Percentiles rank a stretch among this genome's conserved stretches.
Evolutionary conservation across 2,797 vertebrate genomes (phyloP).

Genomic region (Cyclopterus lumpus): DNA sequence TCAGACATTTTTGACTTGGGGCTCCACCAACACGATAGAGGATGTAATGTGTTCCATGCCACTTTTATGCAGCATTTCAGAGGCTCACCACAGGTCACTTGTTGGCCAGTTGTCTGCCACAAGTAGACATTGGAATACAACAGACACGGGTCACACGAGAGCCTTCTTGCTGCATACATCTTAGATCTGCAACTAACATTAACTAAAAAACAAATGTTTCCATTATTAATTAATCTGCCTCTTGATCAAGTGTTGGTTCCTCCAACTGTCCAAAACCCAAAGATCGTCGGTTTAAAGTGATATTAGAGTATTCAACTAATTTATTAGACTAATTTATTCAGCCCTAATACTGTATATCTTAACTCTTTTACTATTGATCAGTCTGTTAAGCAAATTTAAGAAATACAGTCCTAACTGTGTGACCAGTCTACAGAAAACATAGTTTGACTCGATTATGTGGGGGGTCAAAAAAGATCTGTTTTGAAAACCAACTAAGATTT

Average conservation of each 20-base stretch:
- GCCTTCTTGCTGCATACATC: too few relatives aligned
- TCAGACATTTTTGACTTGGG: neutral
- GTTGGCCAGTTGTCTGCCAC: neutral
- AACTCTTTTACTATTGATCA: neutral
- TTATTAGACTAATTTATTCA: neutral
- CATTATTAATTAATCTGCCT: too few relatives aligned
- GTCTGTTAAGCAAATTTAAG: neutral
- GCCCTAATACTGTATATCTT: neutral
- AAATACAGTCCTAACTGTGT: constrained; percentile 4
- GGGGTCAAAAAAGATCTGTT: constrained; percentile 4
- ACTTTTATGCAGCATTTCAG: neutral
- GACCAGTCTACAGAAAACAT: neutral
- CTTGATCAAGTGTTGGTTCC: too few relatives aligned
- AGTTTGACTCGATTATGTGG: neutral
- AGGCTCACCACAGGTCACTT: neutral
- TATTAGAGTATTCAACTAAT: neutral
- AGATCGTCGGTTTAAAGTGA: neutral
- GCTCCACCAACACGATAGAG: neutral
- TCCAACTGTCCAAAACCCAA: neutral
- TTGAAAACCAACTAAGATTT: constrained; percentile 15
- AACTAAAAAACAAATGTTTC: too few relatives aligned
- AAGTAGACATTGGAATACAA: neutral
- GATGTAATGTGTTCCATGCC: neutral
- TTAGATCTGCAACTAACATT: neutral
- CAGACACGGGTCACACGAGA: neutral